A percentile compares a stretch with the other conserved stretches of the same genome.
phyloP scores from a whole-genome alignment of 2,888 invertebrate species.

The Eupeodes luniger region DNA sequence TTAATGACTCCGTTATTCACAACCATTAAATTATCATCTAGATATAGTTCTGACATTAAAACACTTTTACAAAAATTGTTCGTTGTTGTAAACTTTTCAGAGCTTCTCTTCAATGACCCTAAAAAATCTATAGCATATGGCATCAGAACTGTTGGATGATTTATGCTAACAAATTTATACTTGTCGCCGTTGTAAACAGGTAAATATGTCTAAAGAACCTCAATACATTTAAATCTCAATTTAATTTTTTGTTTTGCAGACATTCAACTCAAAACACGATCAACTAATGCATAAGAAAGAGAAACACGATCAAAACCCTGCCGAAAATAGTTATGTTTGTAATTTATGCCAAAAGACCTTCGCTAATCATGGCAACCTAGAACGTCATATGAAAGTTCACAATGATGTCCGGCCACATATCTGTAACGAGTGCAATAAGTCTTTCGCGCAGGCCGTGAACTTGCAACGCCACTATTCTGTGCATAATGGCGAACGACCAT shows the following conservation, averaged over 20 bases:
- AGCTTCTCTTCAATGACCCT: constrained; percentile 30
- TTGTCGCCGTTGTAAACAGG: constrained; percentile 70
- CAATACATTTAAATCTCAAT: background rate
- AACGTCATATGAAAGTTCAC: constrained; percentile 84
- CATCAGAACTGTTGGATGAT: constrained; percentile 64
- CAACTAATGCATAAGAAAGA: constrained; percentile 83
- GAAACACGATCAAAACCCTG: constrained; percentile 81
- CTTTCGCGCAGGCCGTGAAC: constrained; percentile 82
- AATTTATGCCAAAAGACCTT: constrained; percentile 83
- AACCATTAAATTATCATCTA: too few relatives aligned
- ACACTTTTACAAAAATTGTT: too few relatives aligned
- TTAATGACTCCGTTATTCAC: too few relatives aligned
- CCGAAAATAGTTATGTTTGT: constrained; percentile 82
- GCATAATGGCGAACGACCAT: constrained; percentile 83
- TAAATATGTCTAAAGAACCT: background rate
- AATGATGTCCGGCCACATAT: constrained; percentile 83
- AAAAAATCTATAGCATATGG: constrained; percentile 56
- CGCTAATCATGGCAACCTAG: constrained; percentile 83
- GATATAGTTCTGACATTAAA: too few relatives aligned
- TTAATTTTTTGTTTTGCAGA: constrained; percentile 76
- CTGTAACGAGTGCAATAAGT: constrained; percentile 82
- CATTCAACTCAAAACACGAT: constrained; percentile 83
- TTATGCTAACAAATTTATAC: constrained; percentile 69
- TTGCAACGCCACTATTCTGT: constrained; percentile 83
- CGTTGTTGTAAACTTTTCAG: too few relatives aligned